phyloP scores from a whole-genome alignment of 2,797 vertebrate species.

The Manis crassicaudata region DNA sequence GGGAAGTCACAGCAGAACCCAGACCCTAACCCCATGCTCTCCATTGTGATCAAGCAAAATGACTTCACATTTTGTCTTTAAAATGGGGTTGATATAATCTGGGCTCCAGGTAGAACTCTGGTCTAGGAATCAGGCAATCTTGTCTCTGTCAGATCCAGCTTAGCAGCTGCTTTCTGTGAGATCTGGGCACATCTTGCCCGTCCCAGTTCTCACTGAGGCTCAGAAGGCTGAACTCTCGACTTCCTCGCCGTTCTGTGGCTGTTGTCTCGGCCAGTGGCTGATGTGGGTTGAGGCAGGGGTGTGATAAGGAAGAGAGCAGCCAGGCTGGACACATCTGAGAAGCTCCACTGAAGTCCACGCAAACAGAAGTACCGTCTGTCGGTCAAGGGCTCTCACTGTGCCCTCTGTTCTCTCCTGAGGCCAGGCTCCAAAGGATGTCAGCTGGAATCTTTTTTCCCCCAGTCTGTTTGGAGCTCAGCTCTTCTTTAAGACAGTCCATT shows the following conservation, averaged over 20 bases:
- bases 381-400: accelerated
- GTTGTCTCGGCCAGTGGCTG: background rate
- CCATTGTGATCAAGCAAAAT: background rate
- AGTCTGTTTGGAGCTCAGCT: background rate
- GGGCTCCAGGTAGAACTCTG: background rate
- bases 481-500: background rate
- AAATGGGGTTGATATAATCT: background rate
- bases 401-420: background rate
- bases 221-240: background rate
- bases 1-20: background rate
- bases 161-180: background rate
- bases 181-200: background rate
- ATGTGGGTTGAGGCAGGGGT: background rate
- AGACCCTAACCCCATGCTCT: background rate
- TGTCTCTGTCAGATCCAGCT: background rate
- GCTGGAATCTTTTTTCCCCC: background rate
- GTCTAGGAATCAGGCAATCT: background rate
- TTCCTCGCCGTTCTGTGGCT: background rate
- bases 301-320: background rate
- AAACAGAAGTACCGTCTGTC: background rate
- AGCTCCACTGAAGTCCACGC: background rate
- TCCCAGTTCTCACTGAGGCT: background rate
- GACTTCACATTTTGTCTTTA: background rate
- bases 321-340: background rate
- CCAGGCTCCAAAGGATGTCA: no score